Evolutionary conservation across 1,140 invertebrate species (phyloP).

Genomic region (Solen grandis): DNA sequence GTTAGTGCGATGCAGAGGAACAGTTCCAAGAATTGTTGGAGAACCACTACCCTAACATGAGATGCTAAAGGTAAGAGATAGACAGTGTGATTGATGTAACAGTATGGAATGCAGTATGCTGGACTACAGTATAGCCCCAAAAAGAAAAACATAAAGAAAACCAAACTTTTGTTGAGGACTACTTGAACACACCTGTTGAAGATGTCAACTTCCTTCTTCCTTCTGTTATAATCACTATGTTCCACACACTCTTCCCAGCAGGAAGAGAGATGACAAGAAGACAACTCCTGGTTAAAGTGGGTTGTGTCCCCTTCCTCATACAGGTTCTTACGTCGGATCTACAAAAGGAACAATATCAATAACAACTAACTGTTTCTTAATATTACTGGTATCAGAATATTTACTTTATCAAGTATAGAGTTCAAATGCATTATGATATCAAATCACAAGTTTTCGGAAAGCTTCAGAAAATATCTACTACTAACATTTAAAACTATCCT

Average conservation of each 20-base stretch:
- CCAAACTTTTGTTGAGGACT: no score
- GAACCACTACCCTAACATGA: background rate
- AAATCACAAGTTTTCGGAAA: no score
- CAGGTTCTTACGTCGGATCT: slow-evolving; percentile 84
- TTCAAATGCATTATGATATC: no score
- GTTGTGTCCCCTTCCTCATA: slow-evolving; percentile 91
- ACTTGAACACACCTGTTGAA: slow-evolving; percentile 72
- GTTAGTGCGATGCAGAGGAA: background rate
- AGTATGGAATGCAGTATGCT: background rate
- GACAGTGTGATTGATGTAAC: background rate
- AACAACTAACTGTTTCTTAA: no score
- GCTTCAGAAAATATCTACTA: no score
- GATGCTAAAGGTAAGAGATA: background rate
- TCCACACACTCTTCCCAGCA: slow-evolving; percentile 92
- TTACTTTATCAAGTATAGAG: no score
- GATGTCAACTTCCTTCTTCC: slow-evolving; percentile 65
- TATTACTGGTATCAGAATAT: no score
- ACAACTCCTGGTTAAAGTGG: slow-evolving; percentile 89
- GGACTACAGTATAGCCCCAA: no score
- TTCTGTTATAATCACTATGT: slow-evolving; percentile 85
- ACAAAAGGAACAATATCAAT: background rate
- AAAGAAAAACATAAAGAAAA: no score
- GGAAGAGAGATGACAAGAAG: slow-evolving; percentile 87
- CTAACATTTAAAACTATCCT: no score
- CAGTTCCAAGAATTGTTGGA: background rate